phyloP scores from a whole-genome alignment of 2,888 invertebrate species.

The Tenodera sinensis region DNA sequence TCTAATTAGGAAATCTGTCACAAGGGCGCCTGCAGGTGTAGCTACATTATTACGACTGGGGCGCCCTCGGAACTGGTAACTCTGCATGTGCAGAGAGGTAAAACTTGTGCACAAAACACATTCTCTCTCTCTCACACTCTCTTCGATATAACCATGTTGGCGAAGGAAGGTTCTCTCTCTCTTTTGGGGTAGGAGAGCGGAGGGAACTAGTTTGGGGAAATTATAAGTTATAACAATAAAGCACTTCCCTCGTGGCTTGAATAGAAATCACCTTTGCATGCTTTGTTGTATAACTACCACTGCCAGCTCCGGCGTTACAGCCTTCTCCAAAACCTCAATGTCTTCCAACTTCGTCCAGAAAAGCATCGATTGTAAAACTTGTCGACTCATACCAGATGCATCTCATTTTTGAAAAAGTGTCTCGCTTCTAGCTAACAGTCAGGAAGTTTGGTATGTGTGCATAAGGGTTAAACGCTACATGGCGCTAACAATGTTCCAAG shows the following conservation, averaged over 20 bases:
- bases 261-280: conserved; percentile 19
- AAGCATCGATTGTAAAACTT: background rate
- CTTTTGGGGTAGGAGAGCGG: background rate
- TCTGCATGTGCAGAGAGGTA: background rate
- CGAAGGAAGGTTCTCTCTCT: background rate
- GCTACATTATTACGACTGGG: background rate
- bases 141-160: background rate
- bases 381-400: background rate
- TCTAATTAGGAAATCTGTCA: background rate
- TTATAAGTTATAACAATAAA: conserved; percentile 17
- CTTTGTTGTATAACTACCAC: conserved; percentile 11
- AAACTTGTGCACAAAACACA: background rate
- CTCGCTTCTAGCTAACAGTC: too few species aligned
- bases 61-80: background rate
- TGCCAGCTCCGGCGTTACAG: background rate
- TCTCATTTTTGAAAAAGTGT: background rate
- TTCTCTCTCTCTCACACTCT: background rate
- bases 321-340: background rate
- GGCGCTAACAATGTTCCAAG: too few species aligned
- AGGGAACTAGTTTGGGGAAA: conserved; percentile 3
- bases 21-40: background rate
- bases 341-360: background rate
- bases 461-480: too few species aligned
- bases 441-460: too few species aligned
- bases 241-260: conserved; percentile 15